A percentile compares a stretch with the other conserved stretches of the same genome.
Conservation (phyloP, 2,888 invertebrate species). For the Cyaniris semiargus region DNA sequence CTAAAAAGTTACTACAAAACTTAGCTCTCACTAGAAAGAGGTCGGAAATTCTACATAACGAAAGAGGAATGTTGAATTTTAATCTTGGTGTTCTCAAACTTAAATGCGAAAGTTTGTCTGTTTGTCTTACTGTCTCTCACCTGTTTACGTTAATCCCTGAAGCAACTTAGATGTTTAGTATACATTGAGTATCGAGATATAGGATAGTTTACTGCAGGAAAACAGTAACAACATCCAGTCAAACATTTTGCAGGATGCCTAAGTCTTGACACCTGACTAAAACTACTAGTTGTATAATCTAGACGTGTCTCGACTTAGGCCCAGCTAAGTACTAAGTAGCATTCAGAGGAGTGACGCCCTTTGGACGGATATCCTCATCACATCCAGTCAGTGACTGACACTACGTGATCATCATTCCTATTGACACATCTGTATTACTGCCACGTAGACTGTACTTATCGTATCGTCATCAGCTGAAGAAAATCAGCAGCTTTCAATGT, state of each 20-base stretch:
- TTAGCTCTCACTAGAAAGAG: neutral
- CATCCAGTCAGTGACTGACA: neutral
- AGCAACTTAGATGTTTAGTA: too few relatives aligned
- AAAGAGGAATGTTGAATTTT: neutral
- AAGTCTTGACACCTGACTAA: neutral
- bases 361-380: conserved; percentile 24
- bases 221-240: neutral
- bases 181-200: too few relatives aligned
- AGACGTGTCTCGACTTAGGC: neutral
- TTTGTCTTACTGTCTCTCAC: too few relatives aligned
- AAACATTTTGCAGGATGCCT: neutral
- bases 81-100: neutral
- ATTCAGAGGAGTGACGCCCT: conserved; percentile 10
- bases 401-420: conserved; percentile 19
- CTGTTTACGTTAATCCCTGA: too few relatives aligned
- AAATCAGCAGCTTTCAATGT: neutral
- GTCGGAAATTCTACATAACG: neutral
- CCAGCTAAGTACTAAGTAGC: neutral
- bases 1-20: neutral
- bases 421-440: neutral
- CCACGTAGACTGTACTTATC: conserved; percentile 3
- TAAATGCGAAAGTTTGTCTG: neutral
- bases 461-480: neutral
- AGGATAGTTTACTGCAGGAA: too few relatives aligned
- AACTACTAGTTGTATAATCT: neutral